Evolutionary conservation across 2,888 invertebrate genomes (phyloP), one percentile per base, ranked within the genome.

Genomic region (Drosophila mercatorum): DNA sequence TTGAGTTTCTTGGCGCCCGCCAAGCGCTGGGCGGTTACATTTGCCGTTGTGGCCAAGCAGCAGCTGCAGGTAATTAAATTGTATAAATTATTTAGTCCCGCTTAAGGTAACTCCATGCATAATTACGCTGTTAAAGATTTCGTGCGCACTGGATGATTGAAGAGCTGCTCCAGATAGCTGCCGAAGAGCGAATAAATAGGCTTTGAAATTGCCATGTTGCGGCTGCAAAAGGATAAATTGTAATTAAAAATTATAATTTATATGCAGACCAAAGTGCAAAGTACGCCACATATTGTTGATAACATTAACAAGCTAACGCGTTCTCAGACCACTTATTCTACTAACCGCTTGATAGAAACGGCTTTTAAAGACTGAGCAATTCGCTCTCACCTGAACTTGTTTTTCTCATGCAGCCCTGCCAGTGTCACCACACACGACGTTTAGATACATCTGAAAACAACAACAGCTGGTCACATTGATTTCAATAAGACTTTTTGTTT

Each of bases 81-180:
- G 5, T 10, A n/a, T 36, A 28, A 3, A 59, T 17, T 36, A 28
- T 7, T 2, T 26, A 12, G 6, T 26, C 3, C 49, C 8, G 31
- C 6, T 3, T 11, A 28, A 43, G 1, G 8, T 41, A 22, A 3
- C 8, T 12, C 14, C 14, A 41, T 11, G 10, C 10, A 6, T 22
- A 57, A 72, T 94, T 94, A 97, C 97, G 96, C 96, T 68, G 96
- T 96, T 60, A 97, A 93, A 43, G 96, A 95, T 94, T 96, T 96
- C 2, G 97, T 97, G 91, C 95, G 95, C 61, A 97, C 94, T 0
- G 97, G 97, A 92, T 95, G 94, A 72, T 94, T 94, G 91, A 96
- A 96, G 56, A 97, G 93, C 90, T 96, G 96, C 83, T 95, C 95
- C 88, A 97, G 94, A 93, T 97, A 97, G 46, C 95, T 94, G 57